These are phyloP conservation scores for Tetheella fluctuosa DNA, from an alignment of 2,888 invertebrate species.

Conservation along the genomic window DNA sequence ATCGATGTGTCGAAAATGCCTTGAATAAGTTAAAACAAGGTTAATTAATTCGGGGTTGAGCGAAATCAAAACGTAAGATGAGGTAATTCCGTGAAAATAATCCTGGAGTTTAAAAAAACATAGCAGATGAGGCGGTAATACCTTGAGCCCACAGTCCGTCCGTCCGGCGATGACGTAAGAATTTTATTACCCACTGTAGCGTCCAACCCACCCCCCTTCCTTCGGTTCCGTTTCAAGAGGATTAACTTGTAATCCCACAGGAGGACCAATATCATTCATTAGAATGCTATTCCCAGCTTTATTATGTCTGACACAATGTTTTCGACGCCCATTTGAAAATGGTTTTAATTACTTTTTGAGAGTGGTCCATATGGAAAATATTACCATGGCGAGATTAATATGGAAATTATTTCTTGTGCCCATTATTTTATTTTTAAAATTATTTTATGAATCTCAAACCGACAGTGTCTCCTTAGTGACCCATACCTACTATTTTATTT, in stretches of 20 bases:
- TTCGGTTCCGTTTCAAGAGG: slow-evolving; percentile 72
- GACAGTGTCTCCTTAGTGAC: too few species aligned
- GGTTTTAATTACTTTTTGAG: slow-evolving; percentile 64
- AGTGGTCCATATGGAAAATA: slow-evolving; percentile 20
- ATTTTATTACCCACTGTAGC: slow-evolving; percentile 68
- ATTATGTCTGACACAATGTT: slow-evolving; percentile 64
- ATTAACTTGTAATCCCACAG: slow-evolving; percentile 81
- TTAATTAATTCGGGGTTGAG: slow-evolving; percentile 5
- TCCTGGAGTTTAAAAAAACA: slow-evolving; percentile 50
- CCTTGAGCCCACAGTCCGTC: slow-evolving; percentile 51
- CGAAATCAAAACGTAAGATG: slow-evolving; percentile 29
- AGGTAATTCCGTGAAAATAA: slow-evolving; percentile 50
- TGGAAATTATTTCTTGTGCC: too few species aligned
- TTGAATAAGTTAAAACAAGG: slow-evolving; percentile 1
- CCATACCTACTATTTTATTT: neutral
- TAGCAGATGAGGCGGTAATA: slow-evolving; percentile 64
- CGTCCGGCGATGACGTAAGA: slow-evolving; percentile 72
- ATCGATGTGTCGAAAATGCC: neutral
- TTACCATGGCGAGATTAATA: too few species aligned
- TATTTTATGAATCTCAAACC: too few species aligned
- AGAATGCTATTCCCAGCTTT: slow-evolving; percentile 77
- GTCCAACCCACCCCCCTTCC: slow-evolving; percentile 41
- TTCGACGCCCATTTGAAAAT: slow-evolving; percentile 52
- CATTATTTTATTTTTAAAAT: too few species aligned
- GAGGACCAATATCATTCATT: slow-evolving; percentile 80